Conservation (phyloP, 2,888 invertebrate genomes). For the Taphrorychus bicolor region DNA sequence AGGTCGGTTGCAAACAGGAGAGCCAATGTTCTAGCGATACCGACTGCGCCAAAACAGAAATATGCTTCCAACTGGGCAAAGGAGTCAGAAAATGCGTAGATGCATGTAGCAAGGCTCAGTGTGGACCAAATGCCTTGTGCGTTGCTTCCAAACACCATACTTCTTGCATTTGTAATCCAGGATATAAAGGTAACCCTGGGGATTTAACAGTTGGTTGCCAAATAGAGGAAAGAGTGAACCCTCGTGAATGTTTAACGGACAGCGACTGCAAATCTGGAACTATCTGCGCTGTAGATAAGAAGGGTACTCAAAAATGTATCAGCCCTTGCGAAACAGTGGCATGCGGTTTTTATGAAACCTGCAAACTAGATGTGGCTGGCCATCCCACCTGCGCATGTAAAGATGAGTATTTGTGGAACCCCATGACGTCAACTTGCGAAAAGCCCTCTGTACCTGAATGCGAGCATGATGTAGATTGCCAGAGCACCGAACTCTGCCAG, state of each 20-base stretch:
- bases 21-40: conserved; percentile 82
- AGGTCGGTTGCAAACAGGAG: conserved; percentile 73
- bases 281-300: conserved; percentile 71
- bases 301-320: conserved; percentile 73
- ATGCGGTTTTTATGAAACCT: conserved; percentile 84
- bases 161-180: conserved; percentile 84
- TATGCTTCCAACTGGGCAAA: conserved; percentile 85
- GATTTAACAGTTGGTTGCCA: conserved; percentile 82
- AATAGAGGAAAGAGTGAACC: conserved; percentile 67
- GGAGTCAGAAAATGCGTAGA: conserved; percentile 84
- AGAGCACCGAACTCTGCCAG: conserved; percentile 73
- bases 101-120: conserved; percentile 85
- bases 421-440: conserved; percentile 80
- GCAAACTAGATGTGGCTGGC: conserved; percentile 70
- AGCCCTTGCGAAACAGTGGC: conserved; percentile 82
- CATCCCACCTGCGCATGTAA: conserved; percentile 82
- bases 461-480: conserved; percentile 73
- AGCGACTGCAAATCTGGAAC: conserved; percentile 75
- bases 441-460: conserved; percentile 89
- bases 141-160: conserved; percentile 84
- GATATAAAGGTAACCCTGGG: conserved; percentile 82
- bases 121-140: conserved; percentile 90
- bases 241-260: conserved; percentile 71
- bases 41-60: conserved; percentile 83
- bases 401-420: conserved; percentile 83